phyloP scores from a whole-genome alignment of 2,113 vertebrate genomes.

The Myiagra hebetior region DNA sequence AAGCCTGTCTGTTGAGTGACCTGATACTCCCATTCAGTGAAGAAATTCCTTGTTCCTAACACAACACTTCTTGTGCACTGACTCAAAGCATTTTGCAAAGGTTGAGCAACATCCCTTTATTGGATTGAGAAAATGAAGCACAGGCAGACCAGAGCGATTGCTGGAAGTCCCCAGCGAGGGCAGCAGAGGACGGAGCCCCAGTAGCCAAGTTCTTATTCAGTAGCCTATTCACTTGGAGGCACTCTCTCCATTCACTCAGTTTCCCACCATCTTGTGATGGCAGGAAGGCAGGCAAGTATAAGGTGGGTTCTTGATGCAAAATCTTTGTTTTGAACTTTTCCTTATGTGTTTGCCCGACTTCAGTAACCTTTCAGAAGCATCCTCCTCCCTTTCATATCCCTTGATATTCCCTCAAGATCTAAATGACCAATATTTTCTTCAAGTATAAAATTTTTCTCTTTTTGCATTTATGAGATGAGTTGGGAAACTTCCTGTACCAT shows the following conservation, averaged over 20 bases:
- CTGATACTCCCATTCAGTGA: not conserved
- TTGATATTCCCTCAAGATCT: not conserved
- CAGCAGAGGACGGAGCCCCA: not conserved
- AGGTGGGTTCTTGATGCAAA: not conserved
- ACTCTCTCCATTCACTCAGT: not conserved
- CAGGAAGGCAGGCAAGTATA: not conserved
- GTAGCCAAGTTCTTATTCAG: not conserved
- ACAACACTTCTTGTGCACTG: not conserved
- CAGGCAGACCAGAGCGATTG: not conserved
- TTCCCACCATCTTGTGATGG: not conserved
- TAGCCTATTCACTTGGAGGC: not conserved
- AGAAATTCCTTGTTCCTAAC: not conserved
- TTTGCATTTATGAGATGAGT: not conserved
- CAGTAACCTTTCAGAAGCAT: conserved; percentile 9
- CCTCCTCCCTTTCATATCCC: not conserved
- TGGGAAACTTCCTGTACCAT: conserved; percentile 9
- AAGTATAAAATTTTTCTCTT: not conserved
- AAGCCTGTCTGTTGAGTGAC: not conserved
- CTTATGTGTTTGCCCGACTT: not conserved
- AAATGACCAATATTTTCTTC: not conserved
- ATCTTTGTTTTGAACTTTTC: not conserved
- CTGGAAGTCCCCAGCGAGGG: not conserved
- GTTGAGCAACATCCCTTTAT: not conserved
- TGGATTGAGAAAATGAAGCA: not conserved
- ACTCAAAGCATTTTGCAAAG: conserved; percentile 6